Evolutionary conservation across 2,888 invertebrate species (phyloP).

Genomic region (Hartigia nigra): DNA sequence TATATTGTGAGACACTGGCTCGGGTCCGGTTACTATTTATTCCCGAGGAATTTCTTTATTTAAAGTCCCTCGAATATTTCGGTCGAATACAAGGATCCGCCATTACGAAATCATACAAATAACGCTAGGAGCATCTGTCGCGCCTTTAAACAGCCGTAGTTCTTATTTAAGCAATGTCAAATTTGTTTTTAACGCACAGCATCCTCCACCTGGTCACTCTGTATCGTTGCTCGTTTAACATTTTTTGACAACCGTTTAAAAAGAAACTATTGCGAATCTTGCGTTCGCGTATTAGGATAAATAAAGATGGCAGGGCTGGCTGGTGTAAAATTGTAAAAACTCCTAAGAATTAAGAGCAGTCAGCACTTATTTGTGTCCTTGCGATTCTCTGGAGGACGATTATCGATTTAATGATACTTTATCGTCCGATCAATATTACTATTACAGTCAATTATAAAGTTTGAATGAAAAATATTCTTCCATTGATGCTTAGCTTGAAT

Average conservation of each 20-base stretch:
- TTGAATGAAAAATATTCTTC: not conserved
- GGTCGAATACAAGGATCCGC: not conserved
- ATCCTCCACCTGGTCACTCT: not conserved
- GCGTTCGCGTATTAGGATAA: not conserved
- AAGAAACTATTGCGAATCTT: not conserved
- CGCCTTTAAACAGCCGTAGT: not conserved
- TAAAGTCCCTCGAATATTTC: not conserved
- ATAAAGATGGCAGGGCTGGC: not conserved
- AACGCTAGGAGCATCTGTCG: not conserved
- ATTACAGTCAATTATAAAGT: not conserved
- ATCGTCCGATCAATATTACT: not conserved
- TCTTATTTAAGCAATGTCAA: not conserved
- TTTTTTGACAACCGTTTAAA: not conserved
- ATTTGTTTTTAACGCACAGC: not conserved
- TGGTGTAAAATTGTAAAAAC: not conserved
- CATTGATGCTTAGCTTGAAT: not conserved
- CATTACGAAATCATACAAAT: not conserved
- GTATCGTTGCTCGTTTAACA: not conserved
- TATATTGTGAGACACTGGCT: not conserved
- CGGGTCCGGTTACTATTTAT: not conserved
- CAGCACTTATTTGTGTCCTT: not conserved
- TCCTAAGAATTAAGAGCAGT: not conserved
- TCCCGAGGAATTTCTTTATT: not conserved
- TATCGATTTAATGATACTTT: not conserved
- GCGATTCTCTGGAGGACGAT: not conserved